Percentiles rank a stretch among this genome's conserved stretches.
phyloP scores from a whole-genome alignment of 2,113 vertebrate genomes.

The Nipponia nippon region DNA sequence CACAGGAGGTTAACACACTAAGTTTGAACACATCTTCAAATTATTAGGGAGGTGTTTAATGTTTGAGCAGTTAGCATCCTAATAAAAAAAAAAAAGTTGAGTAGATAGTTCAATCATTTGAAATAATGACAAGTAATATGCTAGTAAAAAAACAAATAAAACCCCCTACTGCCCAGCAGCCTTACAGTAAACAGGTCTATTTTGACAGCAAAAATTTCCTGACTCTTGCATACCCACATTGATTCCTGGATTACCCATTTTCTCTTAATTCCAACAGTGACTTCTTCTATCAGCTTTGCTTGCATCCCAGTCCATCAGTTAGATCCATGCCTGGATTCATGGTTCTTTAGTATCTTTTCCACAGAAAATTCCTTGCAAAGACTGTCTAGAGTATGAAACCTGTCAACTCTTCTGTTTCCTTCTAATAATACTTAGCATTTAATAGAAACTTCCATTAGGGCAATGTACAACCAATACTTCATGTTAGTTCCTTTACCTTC shows the following conservation, averaged over 20 bases:
- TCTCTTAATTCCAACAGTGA: background rate
- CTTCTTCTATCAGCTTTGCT: background rate
- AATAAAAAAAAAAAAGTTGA: constrained; percentile 13
- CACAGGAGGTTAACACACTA: constrained; percentile 3
- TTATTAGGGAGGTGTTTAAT: background rate
- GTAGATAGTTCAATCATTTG: background rate
- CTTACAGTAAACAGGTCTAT: constrained; percentile 22
- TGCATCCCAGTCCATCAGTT: background rate
- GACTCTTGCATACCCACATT: background rate
- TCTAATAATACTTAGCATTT: constrained; percentile 9
- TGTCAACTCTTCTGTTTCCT: constrained; percentile 18
- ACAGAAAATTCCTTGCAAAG: background rate
- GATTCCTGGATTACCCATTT: background rate
- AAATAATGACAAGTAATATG: background rate
- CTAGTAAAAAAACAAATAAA: background rate
- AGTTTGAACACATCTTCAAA: background rate
- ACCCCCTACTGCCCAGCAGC: background rate
- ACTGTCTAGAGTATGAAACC: constrained; percentile 7
- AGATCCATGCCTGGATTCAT: background rate
- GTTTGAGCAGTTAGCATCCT: background rate
- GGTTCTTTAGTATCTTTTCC: background rate
- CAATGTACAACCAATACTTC: constrained; percentile 10
- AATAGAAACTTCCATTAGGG: constrained; percentile 24
- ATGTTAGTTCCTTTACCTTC: background rate
- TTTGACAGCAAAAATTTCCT: constrained; percentile 9